Evolutionary conservation across 2,888 invertebrate species (phyloP).

Genomic region (Pammene fasciana): DNA sequence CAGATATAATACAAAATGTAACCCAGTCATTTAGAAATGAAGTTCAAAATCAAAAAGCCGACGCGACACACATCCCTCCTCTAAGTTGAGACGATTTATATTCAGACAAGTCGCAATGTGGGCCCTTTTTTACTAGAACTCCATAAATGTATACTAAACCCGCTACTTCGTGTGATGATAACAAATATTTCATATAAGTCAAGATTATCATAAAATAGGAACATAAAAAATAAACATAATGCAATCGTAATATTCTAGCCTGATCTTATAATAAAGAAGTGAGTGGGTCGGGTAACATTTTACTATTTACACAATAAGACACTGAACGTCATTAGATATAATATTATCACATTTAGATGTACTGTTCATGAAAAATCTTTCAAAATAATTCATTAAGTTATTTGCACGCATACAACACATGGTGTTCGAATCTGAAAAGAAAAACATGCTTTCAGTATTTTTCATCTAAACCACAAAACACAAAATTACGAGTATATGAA

Average conservation of each 20-base stretch:
- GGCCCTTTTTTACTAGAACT: neutral
- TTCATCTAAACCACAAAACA: too few species aligned
- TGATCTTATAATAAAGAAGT: conserved; percentile 44
- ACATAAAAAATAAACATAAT: conserved; percentile 32
- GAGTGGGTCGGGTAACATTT: conserved; percentile 54
- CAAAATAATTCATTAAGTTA: conserved; percentile 34
- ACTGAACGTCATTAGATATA: conserved; percentile 42
- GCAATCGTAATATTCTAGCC: conserved; percentile 18
- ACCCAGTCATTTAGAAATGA: too few species aligned
- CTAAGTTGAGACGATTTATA: too few species aligned
- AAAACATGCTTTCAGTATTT: too few species aligned
- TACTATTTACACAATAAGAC: conserved; percentile 61
- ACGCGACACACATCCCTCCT: too few species aligned
- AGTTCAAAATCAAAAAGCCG: too few species aligned
- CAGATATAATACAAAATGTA: too few species aligned
- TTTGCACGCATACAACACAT: conserved; percentile 18
- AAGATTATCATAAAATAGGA: conserved; percentile 31
- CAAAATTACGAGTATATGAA: too few species aligned
- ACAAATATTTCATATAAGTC: conserved; percentile 20
- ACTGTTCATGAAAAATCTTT: conserved; percentile 39
- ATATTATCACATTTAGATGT: conserved; percentile 42
- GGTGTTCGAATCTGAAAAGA: conserved; percentile 21
- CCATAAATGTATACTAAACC: neutral
- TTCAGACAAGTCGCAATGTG: neutral
- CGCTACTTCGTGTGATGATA: conserved; percentile 15